Evolutionary conservation across 2,888 invertebrate genomes (phyloP).

Genomic region (Arctia plantaginis): DNA sequence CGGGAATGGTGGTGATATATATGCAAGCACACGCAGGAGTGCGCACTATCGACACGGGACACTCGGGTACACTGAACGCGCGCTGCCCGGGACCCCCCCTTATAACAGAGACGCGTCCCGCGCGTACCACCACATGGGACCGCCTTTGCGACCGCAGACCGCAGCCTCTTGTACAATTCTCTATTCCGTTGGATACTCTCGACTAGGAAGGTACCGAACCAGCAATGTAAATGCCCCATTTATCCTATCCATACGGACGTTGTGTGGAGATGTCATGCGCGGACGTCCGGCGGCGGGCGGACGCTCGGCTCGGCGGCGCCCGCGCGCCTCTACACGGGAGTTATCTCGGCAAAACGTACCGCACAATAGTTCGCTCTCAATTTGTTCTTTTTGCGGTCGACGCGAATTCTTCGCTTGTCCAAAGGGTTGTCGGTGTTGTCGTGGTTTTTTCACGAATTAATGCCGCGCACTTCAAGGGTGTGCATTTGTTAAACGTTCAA

Average conservation of each 20-base stretch:
- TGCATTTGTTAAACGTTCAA: slow-evolving; percentile 66
- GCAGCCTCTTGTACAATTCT: slow-evolving; percentile 66
- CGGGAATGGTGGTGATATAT: slow-evolving; percentile 54
- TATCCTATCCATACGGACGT: slow-evolving; percentile 35
- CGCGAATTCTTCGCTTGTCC: slow-evolving; percentile 83
- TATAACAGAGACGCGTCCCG: slow-evolving; percentile 84
- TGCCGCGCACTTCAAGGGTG: slow-evolving; percentile 66
- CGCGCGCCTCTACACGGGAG: slow-evolving; percentile 78
- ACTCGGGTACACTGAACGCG: slow-evolving; percentile 85
- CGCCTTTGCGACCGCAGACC: slow-evolving; percentile 59
- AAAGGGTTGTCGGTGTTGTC: slow-evolving; percentile 72
- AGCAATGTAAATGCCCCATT: slow-evolving; percentile 57
- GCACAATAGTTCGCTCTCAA: slow-evolving; percentile 85
- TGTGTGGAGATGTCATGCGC: slow-evolving; percentile 59
- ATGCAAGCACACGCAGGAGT: slow-evolving; percentile 70
- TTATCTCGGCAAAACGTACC: slow-evolving; percentile 84
- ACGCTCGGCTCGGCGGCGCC: slow-evolving; percentile 68
- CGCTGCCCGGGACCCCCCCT: slow-evolving; percentile 83
- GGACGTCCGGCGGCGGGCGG: slow-evolving; percentile 71
- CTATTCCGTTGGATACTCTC: slow-evolving; percentile 36
- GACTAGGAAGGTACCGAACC: slow-evolving; percentile 38
- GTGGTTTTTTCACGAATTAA: slow-evolving; percentile 76
- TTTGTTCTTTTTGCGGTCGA: slow-evolving; percentile 85
- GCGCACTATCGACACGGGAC: slow-evolving; percentile 83
- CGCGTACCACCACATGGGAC: slow-evolving; percentile 72